These are phyloP conservation scores for Allacma fusca DNA, from an alignment of 2,888 invertebrate genomes.

Conservation along the genomic window DNA sequence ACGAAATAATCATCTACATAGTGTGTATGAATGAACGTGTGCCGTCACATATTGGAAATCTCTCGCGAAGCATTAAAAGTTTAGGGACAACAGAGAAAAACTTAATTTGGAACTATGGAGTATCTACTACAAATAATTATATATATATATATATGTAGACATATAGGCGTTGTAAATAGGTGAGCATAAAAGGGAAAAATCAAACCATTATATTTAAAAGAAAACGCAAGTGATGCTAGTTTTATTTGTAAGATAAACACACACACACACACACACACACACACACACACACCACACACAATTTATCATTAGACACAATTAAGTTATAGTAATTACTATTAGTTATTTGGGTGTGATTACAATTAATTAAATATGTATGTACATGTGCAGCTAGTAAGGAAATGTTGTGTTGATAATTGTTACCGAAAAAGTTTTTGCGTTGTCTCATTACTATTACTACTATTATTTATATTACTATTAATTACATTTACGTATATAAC, in stretches of 20 bases:
- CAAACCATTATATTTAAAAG: slow-evolving; percentile 8
- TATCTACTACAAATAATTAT: too few relatives aligned
- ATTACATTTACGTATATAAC: not conserved
- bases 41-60: not conserved
- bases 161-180: not conserved
- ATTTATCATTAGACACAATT: not conserved
- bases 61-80: not conserved
- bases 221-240: slow-evolving; percentile 16
- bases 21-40: not conserved
- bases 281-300: too few relatives aligned
- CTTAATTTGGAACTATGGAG: not conserved
- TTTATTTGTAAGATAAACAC: not conserved
- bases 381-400: not conserved
- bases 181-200: not conserved
- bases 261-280: too few relatives aligned
- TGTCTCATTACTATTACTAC: not conserved
- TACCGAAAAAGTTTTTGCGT: not conserved
- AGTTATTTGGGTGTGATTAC: not conserved
- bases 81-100: not conserved
- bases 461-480: slow-evolving; percentile 18
- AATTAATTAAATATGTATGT: not conserved
- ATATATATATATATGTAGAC: too few relatives aligned
- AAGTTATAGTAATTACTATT: not conserved
- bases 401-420: slow-evolving; percentile 10
- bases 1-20: not conserved